Evolutionary conservation across 2,113 vertebrate genomes (phyloP).

Genomic region (Indicator indicator): DNA sequence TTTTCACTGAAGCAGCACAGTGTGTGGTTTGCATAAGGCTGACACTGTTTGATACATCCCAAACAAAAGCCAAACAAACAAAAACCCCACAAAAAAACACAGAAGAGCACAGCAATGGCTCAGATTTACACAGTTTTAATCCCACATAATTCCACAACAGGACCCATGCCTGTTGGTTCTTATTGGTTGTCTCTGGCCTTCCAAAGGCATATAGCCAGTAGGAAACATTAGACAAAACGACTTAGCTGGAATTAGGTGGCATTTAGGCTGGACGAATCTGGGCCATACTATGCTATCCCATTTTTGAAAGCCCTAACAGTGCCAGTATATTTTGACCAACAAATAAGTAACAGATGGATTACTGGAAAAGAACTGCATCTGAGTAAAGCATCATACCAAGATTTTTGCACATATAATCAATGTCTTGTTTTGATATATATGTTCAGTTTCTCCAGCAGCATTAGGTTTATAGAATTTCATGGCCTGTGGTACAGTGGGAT

Average conservation of each 20-base stretch:
- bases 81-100: not conserved
- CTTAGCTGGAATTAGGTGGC: conserved; percentile 36
- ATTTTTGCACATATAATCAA: rapidly evolving
- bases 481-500: not conserved
- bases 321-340: not conserved
- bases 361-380: not conserved
- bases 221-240: conserved; percentile 52
- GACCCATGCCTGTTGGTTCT: not conserved
- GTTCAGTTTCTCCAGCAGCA: not conserved
- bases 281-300: not conserved
- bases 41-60: not conserved
- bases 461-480: not conserved
- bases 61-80: not conserved
- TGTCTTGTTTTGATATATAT: not conserved
- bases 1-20: not conserved
- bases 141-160: conserved; percentile 36
- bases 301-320: not conserved
- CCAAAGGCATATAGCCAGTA: conserved; percentile 25
- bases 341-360: not conserved
- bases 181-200: conserved; percentile 10
- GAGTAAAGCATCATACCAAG: not conserved
- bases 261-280: not conserved
- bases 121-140: conserved; percentile 40
- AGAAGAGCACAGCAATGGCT: conserved; percentile 4
- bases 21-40: not conserved